Conservation (phyloP, 2,888 invertebrate genomes). For the Stenoptilia bipunctidactyla region DNA sequence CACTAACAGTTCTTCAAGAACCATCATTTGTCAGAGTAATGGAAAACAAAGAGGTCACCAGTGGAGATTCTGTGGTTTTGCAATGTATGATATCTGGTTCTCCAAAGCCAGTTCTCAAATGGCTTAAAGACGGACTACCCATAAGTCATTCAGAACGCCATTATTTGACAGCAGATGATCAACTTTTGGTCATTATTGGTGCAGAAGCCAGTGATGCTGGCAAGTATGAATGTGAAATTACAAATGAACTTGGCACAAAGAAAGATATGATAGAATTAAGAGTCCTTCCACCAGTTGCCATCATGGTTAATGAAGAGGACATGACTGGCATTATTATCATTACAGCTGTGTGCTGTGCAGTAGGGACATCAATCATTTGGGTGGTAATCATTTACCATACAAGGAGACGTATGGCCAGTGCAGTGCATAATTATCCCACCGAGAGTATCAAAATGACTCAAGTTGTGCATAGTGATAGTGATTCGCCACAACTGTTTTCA, state of each 20-base stretch:
- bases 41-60: conserved; percentile 85
- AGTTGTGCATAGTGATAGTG: conserved; percentile 64
- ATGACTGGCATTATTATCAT: conserved; percentile 91
- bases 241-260: conserved; percentile 85
- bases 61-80: conserved; percentile 87
- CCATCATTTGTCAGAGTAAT: conserved; percentile 89
- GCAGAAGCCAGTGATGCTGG: conserved; percentile 85
- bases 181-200: conserved; percentile 88
- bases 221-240: conserved; percentile 90
- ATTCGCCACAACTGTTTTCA: conserved; percentile 61
- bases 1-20: conserved; percentile 86
- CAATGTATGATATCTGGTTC: conserved; percentile 90
- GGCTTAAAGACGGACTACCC: conserved; percentile 87
- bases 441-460: conserved; percentile 63
- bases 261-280: conserved; percentile 79
- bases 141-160: conserved; percentile 83
- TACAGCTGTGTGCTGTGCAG: conserved; percentile 90
- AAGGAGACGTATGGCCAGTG: conserved; percentile 73
- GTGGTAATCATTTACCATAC: conserved; percentile 92
- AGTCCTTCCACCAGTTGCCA: conserved; percentile 73
- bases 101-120: conserved; percentile 83
- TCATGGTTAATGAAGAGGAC: conserved; percentile 77
- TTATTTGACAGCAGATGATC: conserved; percentile 89
- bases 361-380: conserved; percentile 93
- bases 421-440: conserved; percentile 55